Percentiles rank a stretch among this genome's conserved stretches.
Conservation (phyloP, 2,113 vertebrate genomes). For the Stegostoma tigrinum region DNA sequence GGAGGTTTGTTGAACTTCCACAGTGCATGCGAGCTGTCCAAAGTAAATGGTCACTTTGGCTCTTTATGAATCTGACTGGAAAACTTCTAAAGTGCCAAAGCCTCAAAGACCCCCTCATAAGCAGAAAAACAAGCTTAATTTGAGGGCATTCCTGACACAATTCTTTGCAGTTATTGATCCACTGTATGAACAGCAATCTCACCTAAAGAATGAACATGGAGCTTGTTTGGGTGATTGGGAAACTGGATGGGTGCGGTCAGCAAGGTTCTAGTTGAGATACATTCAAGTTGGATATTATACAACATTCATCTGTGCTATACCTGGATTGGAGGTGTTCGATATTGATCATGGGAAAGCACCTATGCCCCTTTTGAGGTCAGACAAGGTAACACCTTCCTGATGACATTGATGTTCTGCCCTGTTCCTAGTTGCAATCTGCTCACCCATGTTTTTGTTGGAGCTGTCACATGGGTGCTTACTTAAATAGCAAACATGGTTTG, state of each 20-base stretch:
- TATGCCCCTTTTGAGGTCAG: neutral
- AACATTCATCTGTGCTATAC: neutral
- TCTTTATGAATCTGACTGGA: neutral
- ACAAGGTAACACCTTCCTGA: neutral
- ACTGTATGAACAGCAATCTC: neutral
- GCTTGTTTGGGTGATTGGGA: neutral
- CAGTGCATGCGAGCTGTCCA: neutral
- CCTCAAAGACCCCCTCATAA: neutral
- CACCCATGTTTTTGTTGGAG: neutral
- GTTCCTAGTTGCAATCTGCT: neutral
- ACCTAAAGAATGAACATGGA: neutral
- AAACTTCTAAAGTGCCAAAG: neutral
- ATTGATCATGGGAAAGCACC: neutral
- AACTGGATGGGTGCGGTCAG: neutral
- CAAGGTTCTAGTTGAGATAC: neutral
- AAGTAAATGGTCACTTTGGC: neutral
- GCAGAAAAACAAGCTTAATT: neutral
- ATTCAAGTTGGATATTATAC: neutral
- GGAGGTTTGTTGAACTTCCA: neutral
- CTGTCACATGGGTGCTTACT: neutral
- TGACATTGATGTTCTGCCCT: neutral
- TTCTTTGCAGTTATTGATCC: neutral
- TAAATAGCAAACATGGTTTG: no score
- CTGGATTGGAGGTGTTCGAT: neutral
- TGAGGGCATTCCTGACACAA: neutral